Evolutionary conservation across 2,113 vertebrate species (phyloP).

Genomic region (Guaruba guarouba): DNA sequence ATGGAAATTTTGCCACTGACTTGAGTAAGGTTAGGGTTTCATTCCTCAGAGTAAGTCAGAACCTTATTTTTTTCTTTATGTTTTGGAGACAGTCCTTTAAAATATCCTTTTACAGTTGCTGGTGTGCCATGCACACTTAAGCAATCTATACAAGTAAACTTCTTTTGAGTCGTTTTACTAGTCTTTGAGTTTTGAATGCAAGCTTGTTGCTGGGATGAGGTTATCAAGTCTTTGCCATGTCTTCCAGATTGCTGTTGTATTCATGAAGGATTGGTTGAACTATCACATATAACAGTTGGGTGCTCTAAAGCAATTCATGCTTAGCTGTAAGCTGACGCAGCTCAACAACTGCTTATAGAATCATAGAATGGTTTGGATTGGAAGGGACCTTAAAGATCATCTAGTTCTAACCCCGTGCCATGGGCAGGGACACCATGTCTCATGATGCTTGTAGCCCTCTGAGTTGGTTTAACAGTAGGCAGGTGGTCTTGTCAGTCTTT

Average conservation of each 20-base stretch:
- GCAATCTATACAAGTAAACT: background rate
- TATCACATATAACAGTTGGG: rapidly evolving
- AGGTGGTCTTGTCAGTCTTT: background rate
- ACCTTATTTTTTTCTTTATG: background rate
- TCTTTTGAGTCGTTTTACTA: background rate
- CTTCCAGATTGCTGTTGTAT: background rate
- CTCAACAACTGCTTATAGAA: background rate
- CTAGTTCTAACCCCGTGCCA: background rate
- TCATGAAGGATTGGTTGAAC: background rate
- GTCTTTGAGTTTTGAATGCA: background rate
- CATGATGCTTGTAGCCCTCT: background rate
- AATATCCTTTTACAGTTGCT: background rate
- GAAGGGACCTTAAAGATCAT: background rate
- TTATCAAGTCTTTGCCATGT: background rate
- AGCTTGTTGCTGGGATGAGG: background rate
- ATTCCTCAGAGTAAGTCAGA: background rate
- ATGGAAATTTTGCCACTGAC: background rate
- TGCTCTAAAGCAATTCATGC: background rate
- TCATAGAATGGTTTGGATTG: background rate
- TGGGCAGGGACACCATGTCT: background rate
- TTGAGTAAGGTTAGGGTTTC: background rate
- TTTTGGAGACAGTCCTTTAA: background rate
- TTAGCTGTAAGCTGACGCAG: background rate
- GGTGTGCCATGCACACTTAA: background rate
- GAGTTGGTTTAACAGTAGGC: background rate